A percentile compares a stretch with the other conserved stretches of the same genome.
Conservation (phyloP, 2,888 invertebrate genomes). For the Alloplasta piceator region DNA sequence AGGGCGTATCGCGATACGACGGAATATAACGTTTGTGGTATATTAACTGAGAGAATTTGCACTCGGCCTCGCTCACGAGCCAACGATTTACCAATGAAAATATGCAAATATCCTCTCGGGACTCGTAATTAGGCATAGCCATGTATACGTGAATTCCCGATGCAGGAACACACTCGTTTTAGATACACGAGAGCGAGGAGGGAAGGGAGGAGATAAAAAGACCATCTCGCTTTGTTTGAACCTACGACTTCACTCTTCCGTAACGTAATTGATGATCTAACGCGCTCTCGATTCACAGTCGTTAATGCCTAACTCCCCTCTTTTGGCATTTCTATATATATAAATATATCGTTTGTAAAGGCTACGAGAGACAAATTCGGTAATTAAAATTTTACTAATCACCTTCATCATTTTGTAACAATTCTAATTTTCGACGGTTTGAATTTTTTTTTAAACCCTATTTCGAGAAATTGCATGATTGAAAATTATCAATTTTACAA, state of each 20-base stretch:
- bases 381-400: too few relatives aligned
- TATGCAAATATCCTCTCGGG: slow-evolving; percentile 77
- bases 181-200: slow-evolving; percentile 10
- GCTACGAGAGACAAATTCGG: too few relatives aligned
- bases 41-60: slow-evolving; percentile 11
- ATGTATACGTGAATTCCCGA: slow-evolving; percentile 76
- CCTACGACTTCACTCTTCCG: slow-evolving; percentile 82
- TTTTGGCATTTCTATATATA: slow-evolving; percentile 5
- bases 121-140: slow-evolving; percentile 79
- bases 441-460: too few relatives aligned
- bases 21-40: slow-evolving; percentile 16
- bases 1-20: slow-evolving; percentile 35
- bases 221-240: slow-evolving; percentile 79
- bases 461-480: too few relatives aligned
- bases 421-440: too few relatives aligned
- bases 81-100: slow-evolving; percentile 66
- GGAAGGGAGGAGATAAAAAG: slow-evolving; percentile 22
- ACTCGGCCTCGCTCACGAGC: slow-evolving; percentile 64
- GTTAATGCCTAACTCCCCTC: slow-evolving; percentile 18
- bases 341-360: too few relatives aligned
- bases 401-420: too few relatives aligned
- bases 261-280: slow-evolving; percentile 81
- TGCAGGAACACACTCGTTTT: slow-evolving; percentile 61
- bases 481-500: too few relatives aligned
- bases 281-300: slow-evolving; percentile 53